Percentiles rank a stretch among this genome's conserved stretches.
These are phyloP conservation scores for Clitarchus hookeri DNA, from an alignment of 2,888 invertebrate species.

Conservation along the genomic window DNA sequence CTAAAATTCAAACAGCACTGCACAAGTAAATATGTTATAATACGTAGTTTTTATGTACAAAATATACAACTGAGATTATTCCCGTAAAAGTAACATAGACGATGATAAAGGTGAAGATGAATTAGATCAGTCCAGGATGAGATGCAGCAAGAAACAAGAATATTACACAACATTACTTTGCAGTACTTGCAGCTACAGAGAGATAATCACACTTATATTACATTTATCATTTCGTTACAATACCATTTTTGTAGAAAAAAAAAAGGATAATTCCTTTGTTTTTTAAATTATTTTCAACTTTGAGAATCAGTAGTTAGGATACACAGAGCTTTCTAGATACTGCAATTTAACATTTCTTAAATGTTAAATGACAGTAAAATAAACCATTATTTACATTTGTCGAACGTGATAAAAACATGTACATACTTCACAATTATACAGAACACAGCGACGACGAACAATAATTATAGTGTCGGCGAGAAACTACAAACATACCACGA, in stretches of 20 bases:
- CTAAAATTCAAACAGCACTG: slow-evolving; percentile 43
- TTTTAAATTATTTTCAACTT: neutral
- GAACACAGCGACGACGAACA: neutral
- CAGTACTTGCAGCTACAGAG: slow-evolving; percentile 6
- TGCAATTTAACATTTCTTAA: neutral
- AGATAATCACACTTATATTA: slow-evolving; percentile 14
- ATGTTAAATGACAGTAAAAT: neutral
- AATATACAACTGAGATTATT: slow-evolving; percentile 43
- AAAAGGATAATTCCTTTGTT: neutral
- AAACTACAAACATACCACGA: neutral
- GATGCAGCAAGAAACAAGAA: slow-evolving; percentile 40
- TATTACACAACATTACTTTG: slow-evolving; percentile 33
- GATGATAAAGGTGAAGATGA: slow-evolving; percentile 38
- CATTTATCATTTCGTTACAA: slow-evolving; percentile 9
- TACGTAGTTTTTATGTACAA: slow-evolving; percentile 41
- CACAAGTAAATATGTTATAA: slow-evolving; percentile 39
- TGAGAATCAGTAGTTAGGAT: slow-evolving; percentile 8
- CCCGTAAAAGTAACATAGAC: slow-evolving; percentile 36
- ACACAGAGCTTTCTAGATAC: neutral
- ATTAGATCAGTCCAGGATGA: slow-evolving; percentile 42
- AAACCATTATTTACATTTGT: neutral
- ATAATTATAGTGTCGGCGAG: neutral
- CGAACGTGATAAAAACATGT: neutral
- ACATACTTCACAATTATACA: neutral
- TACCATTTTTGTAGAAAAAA: slow-evolving; percentile 7